Percentiles rank a stretch among this genome's conserved stretches.
Conservation (phyloP, 2,797 vertebrate genomes). For the Helostoma temminkii region DNA sequence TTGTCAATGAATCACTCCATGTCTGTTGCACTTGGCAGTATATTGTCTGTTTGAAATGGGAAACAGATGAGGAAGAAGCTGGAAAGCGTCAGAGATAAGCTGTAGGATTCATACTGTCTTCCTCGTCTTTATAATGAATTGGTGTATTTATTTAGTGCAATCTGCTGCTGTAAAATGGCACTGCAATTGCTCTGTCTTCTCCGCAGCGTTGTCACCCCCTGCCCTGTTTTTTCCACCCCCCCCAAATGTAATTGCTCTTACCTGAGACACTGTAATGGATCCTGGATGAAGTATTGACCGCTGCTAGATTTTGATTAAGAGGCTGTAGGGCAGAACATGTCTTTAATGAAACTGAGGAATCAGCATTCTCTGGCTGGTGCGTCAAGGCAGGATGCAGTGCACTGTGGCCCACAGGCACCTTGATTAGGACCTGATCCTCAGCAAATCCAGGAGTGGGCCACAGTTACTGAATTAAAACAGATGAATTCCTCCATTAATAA, state of each 20-base stretch:
- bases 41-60: slow-evolving; percentile 67
- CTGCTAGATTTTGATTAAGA: slow-evolving; percentile 89
- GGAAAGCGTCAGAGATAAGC: slow-evolving; percentile 64
- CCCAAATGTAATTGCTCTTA: slow-evolving; percentile 86
- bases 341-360: slow-evolving; percentile 86
- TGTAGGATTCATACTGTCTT: slow-evolving; percentile 67
- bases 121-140: slow-evolving; percentile 74
- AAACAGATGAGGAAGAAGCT: slow-evolving; percentile 58
- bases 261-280: slow-evolving; percentile 87
- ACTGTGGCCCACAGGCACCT: slow-evolving; percentile 54
- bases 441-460: slow-evolving; percentile 58
- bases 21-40: slow-evolving; percentile 55
- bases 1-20: slow-evolving; percentile 67
- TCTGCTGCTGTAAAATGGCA: slow-evolving; percentile 69
- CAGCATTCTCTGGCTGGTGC: slow-evolving; percentile 79
- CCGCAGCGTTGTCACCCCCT: slow-evolving; percentile 30
- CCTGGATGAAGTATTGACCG: slow-evolving; percentile 91
- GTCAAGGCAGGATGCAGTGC: slow-evolving; percentile 36
- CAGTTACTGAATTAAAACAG: slow-evolving; percentile 71
- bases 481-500: slow-evolving; percentile 75
- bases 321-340: slow-evolving; percentile 84
- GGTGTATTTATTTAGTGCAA: slow-evolving; percentile 81
- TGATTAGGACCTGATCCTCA: slow-evolving; percentile 76
- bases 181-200: slow-evolving; percentile 66
- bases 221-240: slow-evolving; percentile 12